Base-by-base conservation (phyloP, 2,797 vertebrate species). In the Dromococcyx pavoninus region DNA sequence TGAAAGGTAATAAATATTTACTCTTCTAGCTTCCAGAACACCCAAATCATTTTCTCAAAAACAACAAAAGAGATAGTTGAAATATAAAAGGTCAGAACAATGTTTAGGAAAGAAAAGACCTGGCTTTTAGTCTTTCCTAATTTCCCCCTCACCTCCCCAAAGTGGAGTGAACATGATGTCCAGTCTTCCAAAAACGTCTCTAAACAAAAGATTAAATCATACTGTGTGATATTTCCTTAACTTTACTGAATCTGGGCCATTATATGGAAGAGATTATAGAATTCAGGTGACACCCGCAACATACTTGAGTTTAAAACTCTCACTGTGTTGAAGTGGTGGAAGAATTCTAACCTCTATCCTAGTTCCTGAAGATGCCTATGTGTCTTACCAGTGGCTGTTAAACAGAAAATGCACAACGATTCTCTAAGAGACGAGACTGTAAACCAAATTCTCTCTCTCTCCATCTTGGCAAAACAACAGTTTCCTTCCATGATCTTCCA, bases 401-500 rank as follows among this genome's bases (percentile, higher is more conserved):
- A 91, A 67, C 9, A 78, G 51, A 82, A 82, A 79, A 65, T 50
- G 14, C 22, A 33, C 14, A 82, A 73, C 39, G 35, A 9, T 1
- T 27, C 17, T 82, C 28, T 67, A 30, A 72, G 35, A 51, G 21
- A 91, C 51, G 33, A 82, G 41, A 25, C 13, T 13, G 25, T 30
- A 87, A 57, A 41, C 15, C 16, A 54, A 12, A 12, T 51, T 77
- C 32, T 77, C 22, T 64, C 44, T 60, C 27, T 88, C 32, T 43
- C 25, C 12, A 5, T 46, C 33, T 74, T 54, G 60, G 33, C 23
- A 73, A 71, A 85, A 33, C 14, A 87, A 23, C 5, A 10, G 7
- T 75, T 91, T 86, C 53, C n/a, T 91, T 89, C 60, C 87, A 6
- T 54, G 64, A 61, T 18, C 57, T 87, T 76, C 21, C 24, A 72